Evolutionary conservation across 2,113 vertebrate genomes (phyloP), one percentile per base, ranked within the genome.

Genomic region (Phylloscopus trochiloides): DNA sequence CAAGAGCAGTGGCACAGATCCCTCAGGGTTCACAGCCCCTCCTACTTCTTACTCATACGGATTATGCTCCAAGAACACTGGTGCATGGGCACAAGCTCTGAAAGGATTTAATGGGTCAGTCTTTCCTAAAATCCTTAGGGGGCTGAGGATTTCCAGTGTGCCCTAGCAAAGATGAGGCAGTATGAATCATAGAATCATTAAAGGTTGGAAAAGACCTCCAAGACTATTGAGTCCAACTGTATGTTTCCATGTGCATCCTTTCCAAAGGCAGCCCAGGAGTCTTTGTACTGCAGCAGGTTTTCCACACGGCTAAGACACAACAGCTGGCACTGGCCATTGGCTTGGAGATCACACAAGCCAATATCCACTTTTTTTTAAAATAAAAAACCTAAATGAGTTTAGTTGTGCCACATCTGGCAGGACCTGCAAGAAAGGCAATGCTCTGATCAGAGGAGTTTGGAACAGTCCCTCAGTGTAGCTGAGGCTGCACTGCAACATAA

Each of bases 161-260:
- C 40, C 68, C 50, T 45, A 58, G 54, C 31, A 86, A 63, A 81
- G 32, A 68, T 14, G 10, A 51, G 25, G 28, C 68, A 50, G 25
- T 24, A 57, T 7, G 25, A 95, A 93, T 42, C 31, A 34, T 5
- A 18, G 42, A 61, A 47, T 40, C 38, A 52, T 47, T 74, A 67
- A 67, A 31, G 45, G 61, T 6, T 67, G 68, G n/a, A 52, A 74
- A 81, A 52, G 15, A 36, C 36, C 32, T 51, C 38, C 28, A 74
- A 74, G 45, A 22, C 17, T 15, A 7, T 22, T 0, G 0, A 55
- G 47, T 62, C 31, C 26, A 48, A 4, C 42, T 1, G 6, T 8
- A 42, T 28, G 14, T 34, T 34, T 28, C 78, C 52, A 38, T 18
- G 43, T 14, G 31, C 38, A 48, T 4, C 43, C 45, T 63, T 76